These are phyloP conservation scores for Strix occidentalis DNA, from an alignment of 2,797 vertebrate species.

Conservation along the genomic window DNA sequence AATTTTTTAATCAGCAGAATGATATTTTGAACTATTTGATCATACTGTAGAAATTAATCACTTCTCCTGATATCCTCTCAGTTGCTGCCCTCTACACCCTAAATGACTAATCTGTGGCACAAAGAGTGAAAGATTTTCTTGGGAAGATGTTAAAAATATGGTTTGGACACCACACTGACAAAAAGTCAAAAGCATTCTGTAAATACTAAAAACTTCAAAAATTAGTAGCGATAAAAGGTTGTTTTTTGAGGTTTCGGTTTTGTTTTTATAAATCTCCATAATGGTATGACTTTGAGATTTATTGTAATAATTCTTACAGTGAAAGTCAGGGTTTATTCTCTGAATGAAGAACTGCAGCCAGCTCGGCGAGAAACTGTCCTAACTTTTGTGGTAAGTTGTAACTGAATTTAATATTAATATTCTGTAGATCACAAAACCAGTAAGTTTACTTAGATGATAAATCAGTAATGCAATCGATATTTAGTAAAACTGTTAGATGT, in stretches of 20 bases:
- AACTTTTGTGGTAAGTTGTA: conserved; percentile 80
- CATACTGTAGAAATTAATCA: not conserved
- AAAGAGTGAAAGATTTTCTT: not conserved
- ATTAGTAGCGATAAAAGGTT: not conserved
- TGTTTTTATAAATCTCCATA: not conserved
- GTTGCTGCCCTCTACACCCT: not conserved
- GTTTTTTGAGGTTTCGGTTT: not conserved
- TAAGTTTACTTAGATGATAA: not conserved
- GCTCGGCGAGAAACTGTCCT: conserved; percentile 82
- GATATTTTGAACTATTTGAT: not conserved
- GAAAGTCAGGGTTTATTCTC: conserved; percentile 88
- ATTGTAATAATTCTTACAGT: conserved; percentile 76
- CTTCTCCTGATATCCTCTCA: not conserved
- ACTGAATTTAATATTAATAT: not conserved
- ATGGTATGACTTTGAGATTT: not conserved
- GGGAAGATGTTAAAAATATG: not conserved
- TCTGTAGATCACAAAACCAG: not conserved
- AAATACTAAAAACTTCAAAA: not conserved
- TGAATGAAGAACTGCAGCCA: conserved; percentile 87
- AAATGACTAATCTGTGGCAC: not conserved
- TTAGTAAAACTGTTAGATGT: not conserved
- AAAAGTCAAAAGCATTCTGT: not conserved
- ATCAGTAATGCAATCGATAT: not conserved
- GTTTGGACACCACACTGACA: not conserved
- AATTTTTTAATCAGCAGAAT: not conserved